Evolutionary conservation across 2,888 invertebrate genomes (phyloP), one percentile per base, ranked within the genome.

Genomic region (Deilephila porcellus): DNA sequence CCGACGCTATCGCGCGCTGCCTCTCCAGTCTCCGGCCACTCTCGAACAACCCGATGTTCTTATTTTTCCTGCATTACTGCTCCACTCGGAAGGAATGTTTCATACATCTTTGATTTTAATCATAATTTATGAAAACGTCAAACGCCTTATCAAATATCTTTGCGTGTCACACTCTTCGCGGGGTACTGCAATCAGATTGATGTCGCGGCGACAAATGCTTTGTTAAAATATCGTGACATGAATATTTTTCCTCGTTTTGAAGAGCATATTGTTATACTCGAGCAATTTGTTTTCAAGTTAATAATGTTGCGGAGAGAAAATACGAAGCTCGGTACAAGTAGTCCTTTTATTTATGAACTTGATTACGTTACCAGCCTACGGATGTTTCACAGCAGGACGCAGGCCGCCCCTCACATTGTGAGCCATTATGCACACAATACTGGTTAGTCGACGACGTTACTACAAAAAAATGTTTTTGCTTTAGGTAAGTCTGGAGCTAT

Each of bases 61-160:
- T 73, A 71, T 73, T 73, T 56, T 70, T 53, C 60, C 20, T 73
- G 60, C 70, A 71, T 37, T 32, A 34, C 53, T 63, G 34, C 37
- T 73, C 1, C 70, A 63, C 29, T 70, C 60, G 56, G 70, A 56
- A 73, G 73, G 53, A 71, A 71, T 64, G 67, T 67, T 67, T 59
- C 72, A 72, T 64, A 56, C 76, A 74, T 76, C 67, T 71, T 71
- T 67, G 71, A 76, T 76, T 70, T 56, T 62, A 60, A 73, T 76
- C 75, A 64, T 74, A 71, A 76, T 71, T 71, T 71, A 74, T 53
- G 25, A n/a, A 70, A 70, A 63, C 53, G 73, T 73, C 60, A 63
- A 73, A 73, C 8, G 37, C 56, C 32, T 70, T 73, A 73, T 73
- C 63, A 63, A 53, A 37, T 34, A 73, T 71, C 72, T 56, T 34